Percentiles rank a stretch among this genome's conserved stretches.
Evolutionary conservation across 2,888 invertebrate genomes (phyloP).

Genomic region (Drosophila infuscata): DNA sequence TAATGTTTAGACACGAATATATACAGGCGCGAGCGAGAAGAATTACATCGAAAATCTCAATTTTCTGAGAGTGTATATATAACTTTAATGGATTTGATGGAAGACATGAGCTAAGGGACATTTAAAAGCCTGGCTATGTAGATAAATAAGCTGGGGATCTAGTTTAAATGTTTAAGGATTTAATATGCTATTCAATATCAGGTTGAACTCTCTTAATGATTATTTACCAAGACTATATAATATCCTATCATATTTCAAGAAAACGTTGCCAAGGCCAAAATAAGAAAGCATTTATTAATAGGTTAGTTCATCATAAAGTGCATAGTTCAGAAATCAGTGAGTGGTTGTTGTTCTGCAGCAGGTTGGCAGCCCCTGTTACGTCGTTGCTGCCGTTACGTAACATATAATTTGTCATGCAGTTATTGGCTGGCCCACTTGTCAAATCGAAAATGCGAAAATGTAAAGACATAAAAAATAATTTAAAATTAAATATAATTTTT

Average conservation of each 20-base stretch:
- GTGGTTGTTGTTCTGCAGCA: slow-evolving; percentile 20
- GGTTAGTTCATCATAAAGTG: slow-evolving; percentile 34
- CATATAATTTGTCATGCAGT: slow-evolving; percentile 38
- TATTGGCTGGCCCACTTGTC: slow-evolving; percentile 39
- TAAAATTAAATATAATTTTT: slow-evolving; percentile 32
- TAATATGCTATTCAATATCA: neutral
- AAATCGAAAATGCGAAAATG: slow-evolving; percentile 19
- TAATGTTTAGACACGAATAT: slow-evolving; percentile 61
- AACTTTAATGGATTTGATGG: slow-evolving; percentile 48
- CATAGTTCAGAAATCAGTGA: slow-evolving; percentile 19
- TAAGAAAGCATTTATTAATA: slow-evolving; percentile 27
- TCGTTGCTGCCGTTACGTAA: slow-evolving; percentile 11
- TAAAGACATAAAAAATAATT: slow-evolving; percentile 23
- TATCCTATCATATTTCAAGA: slow-evolving; percentile 53
- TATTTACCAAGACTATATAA: neutral
- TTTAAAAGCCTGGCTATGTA: slow-evolving; percentile 50
- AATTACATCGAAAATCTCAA: slow-evolving; percentile 70
- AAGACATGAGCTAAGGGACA: slow-evolving; percentile 64
- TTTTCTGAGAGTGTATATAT: neutral
- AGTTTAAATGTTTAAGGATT: neutral
- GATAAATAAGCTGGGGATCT: slow-evolving; percentile 2
- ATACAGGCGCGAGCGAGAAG: slow-evolving; percentile 77
- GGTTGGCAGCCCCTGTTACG: slow-evolving; percentile 31
- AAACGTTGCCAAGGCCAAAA: slow-evolving; percentile 51
- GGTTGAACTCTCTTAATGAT: neutral